Base-by-base conservation (phyloP, 2,888 invertebrate genomes). In the Leptinotarsa tumamoca region DNA sequence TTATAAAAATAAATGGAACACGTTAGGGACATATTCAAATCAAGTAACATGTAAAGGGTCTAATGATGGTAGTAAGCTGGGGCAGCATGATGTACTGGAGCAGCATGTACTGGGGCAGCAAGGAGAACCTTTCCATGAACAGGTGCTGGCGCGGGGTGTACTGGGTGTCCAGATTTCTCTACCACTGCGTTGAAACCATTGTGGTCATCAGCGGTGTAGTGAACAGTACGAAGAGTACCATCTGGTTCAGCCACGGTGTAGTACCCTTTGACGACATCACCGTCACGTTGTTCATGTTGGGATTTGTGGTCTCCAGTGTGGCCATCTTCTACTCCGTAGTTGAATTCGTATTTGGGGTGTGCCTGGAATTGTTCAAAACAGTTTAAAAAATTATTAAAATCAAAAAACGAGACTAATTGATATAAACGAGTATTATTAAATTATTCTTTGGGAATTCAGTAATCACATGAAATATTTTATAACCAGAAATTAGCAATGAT, bases 341-440 rank as follows among this genome's bases (percentile, higher is more conserved):
- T 82, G 80, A 79, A 84, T 90, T 91, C 89, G 84, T 92, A 92
- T 85, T 91, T 91, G 61, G 93, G 92, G 82, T 92, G 92, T 33
- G 83, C 82, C 75, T 78, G 21, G 17, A 56, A 66, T 52, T 2
- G 13, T 52, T 23, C 1, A 5, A 27, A n/a, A 50, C 50, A 21
- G 21, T 23, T 61, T 0, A 21, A 3, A 13, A 2, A 43, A 43
- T 43, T 0, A 10, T 43, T 10, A 0, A 43, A 10, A 1, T 43
- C 2, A 43, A 10, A 10, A 43, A 43, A 43, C 10, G 10, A 10
- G 10, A 43, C 33, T 43, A 10, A 10, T 10, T 43, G 33, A 1
- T 33, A 33, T 33, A 33, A 33, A 33, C 5, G 33, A 33, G 4
- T 5, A 33, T 33, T 4, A 27, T 27, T 7, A 33, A 33, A 33